These are phyloP conservation scores for Meriones unguiculatus DNA, from an alignment of 2,113 vertebrate genomes.

Conservation along the genomic window DNA sequence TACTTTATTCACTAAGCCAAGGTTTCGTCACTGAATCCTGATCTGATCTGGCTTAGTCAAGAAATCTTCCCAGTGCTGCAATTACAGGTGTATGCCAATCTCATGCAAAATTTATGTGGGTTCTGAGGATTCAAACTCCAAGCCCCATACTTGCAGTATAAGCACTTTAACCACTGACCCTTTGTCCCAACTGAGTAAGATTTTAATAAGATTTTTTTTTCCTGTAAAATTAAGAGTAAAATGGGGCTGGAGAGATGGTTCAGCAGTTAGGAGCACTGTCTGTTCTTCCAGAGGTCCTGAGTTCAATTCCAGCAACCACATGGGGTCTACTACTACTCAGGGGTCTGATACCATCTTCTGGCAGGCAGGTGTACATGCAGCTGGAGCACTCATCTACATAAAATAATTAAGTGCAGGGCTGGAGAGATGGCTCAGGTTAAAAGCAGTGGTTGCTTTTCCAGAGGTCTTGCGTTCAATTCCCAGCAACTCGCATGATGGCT, in stretches of 20 bases:
- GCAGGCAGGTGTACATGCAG: no score
- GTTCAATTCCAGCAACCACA: no score
- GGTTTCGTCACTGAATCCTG: neutral
- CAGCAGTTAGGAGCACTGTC: neutral
- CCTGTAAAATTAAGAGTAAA: neutral
- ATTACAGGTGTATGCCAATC: neutral
- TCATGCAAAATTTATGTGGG: no score
- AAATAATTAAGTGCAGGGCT: no score
- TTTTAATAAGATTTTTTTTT: neutral
- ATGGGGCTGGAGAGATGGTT: neutral
- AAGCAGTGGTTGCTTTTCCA: no score
- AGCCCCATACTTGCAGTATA: neutral
- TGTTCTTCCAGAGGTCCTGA: no score
- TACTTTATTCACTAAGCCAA: neutral
- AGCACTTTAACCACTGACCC: neutral
- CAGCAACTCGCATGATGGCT: no score
- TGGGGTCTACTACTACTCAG: no score
- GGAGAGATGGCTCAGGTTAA: no score
- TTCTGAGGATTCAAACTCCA: neutral
- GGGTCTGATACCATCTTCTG: no score
- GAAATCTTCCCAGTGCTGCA: neutral
- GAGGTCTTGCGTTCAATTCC: no score
- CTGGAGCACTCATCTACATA: no score
- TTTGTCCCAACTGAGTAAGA: neutral
- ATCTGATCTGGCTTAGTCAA: neutral